Evolutionary conservation across 2,797 vertebrate genomes (phyloP), one percentile per base, ranked within the genome.

Genomic region (Eulemur rubriventer): DNA sequence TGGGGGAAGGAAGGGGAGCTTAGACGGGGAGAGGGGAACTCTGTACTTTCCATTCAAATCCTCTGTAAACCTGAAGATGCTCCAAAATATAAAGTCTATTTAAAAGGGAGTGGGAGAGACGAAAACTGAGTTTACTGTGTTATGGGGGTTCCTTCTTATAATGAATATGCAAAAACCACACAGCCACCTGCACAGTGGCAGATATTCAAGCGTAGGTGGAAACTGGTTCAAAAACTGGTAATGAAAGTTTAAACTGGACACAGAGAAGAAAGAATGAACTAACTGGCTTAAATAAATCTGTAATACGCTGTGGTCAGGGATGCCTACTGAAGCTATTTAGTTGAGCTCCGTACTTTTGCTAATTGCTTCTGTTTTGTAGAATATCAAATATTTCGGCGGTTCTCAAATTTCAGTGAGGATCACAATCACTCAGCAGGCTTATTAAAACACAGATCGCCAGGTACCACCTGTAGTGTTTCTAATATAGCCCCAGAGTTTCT

Each of bases 21-120:
- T 16, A 43, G 4, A 69, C 16, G 12, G 30, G 12, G 9, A 13
- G 1, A 14, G 13, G 1, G 22, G 41, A 84, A 22, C 0, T 35
- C 18, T 50, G 7, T 46, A 43, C 1, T 80, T 76, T 65, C 17
- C 11, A 13, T 1, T 87, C 4, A 33, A 20, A 41, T 70, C 65
- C 72, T 88, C 28, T 75, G 12, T 91, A 78, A 90, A 73, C 14
- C 14, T 83, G 30, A 83, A 92, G 78, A 33, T 79, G 46, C 17
- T 92, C n/a, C 92, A 55, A 78, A 73, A 57, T 67, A 35, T 24
- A 26, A 24, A 48, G 30, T 48, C 4, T 78, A 55, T n/a, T 26
- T 63, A 79, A 24, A 75, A 13, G n/a, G 12, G 20, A 11, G 7
- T 4, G 9, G 22, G 13, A 30, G 20, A 82, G 24, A 87, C 4